These are phyloP conservation scores for Nemurella pictetii DNA, from an alignment of 2,888 invertebrate genomes.

Conservation along the genomic window DNA sequence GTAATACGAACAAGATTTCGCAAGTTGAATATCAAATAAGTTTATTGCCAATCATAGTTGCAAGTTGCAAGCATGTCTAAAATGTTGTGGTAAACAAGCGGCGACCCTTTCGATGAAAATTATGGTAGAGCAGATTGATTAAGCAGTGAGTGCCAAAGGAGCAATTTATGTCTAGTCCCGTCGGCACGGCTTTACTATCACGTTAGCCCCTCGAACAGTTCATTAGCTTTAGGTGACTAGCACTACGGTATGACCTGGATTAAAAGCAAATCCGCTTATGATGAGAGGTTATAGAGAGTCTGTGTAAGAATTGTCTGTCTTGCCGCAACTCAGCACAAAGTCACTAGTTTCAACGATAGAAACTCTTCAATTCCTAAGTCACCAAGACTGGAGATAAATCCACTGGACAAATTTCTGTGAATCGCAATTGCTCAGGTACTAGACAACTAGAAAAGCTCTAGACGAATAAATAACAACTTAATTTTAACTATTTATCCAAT, in stretches of 20 bases:
- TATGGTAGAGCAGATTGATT: neutral
- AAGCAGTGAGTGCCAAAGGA: neutral
- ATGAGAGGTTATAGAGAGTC: neutral
- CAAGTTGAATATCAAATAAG: too few relatives aligned
- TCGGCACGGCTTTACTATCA: neutral
- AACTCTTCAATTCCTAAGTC: neutral
- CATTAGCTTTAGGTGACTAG: neutral
- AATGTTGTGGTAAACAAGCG: too few relatives aligned
- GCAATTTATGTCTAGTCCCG: neutral
- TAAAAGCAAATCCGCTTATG: neutral
- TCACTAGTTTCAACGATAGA: neutral
- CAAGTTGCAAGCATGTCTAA: too few relatives aligned
- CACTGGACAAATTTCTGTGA: neutral
- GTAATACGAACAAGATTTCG: too few relatives aligned
- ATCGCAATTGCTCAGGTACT: neutral
- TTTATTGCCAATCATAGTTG: too few relatives aligned
- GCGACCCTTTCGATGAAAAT: neutral
- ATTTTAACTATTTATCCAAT: neutral
- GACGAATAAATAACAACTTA: neutral
- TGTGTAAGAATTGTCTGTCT: neutral
- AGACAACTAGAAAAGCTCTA: neutral
- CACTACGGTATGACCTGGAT: neutral
- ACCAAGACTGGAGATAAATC: too few relatives aligned
- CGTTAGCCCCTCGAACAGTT: neutral
- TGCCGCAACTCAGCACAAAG: neutral